phyloP scores from a whole-genome alignment of 2,113 vertebrate genomes.

The Sceloporus tristichus region DNA sequence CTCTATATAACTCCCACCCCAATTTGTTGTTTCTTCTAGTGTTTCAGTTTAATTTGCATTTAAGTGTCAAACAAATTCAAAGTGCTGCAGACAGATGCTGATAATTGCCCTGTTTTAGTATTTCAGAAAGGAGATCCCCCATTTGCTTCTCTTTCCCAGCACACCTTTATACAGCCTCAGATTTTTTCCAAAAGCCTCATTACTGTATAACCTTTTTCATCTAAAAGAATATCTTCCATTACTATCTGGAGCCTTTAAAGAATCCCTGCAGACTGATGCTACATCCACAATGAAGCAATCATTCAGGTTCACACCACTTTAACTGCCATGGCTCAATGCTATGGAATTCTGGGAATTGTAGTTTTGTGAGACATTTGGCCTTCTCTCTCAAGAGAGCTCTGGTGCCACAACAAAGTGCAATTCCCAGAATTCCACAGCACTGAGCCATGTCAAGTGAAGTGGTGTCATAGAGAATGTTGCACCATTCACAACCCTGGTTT shows the following conservation, averaged over 20 bases:
- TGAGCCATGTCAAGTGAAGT: too few species aligned
- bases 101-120: not conserved
- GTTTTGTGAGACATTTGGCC: too few species aligned
- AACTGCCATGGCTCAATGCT: too few species aligned
- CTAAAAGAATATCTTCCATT: too few species aligned
- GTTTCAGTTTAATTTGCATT: constrained; percentile 50
- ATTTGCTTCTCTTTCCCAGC: not conserved
- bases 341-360: too few species aligned
- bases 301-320: too few species aligned
- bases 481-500: not conserved
- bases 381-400: too few species aligned
- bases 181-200: not conserved
- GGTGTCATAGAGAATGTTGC: too few species aligned
- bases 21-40: constrained; percentile 65
- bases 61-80: constrained; percentile 53
- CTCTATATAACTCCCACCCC: constrained; percentile 63
- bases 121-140: not conserved
- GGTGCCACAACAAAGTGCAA: too few species aligned
- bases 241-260: not conserved
- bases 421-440: too few species aligned
- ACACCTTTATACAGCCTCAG: not conserved
- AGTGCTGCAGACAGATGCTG: not conserved
- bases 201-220: not conserved
- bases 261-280: too few species aligned
- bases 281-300: too few species aligned